phyloP scores from a whole-genome alignment of 2,888 invertebrate genomes.

The Drosophila planitibia region DNA sequence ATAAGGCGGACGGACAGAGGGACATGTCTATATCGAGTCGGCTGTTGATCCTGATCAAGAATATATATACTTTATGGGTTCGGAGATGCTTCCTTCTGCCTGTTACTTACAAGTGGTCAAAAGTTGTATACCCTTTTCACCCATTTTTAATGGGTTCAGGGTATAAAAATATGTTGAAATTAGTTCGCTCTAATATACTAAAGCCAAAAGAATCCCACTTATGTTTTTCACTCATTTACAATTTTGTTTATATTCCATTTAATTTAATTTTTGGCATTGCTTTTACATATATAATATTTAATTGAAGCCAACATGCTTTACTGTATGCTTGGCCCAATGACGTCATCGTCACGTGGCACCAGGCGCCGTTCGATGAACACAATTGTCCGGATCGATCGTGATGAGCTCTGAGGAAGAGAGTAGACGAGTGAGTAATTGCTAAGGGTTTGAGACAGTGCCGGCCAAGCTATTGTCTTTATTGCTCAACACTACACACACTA shows the following conservation, averaged over 20 bases:
- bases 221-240: neutral
- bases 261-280: slow-evolving; percentile 2
- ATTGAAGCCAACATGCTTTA: neutral
- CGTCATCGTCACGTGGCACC: slow-evolving; percentile 33
- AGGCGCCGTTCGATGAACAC: slow-evolving; percentile 53
- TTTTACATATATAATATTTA: neutral
- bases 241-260: neutral
- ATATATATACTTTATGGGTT: neutral
- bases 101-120: too few species aligned
- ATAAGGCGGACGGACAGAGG: too few species aligned
- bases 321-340: neutral
- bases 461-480: neutral
- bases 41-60: neutral
- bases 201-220: neutral
- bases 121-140: neutral
- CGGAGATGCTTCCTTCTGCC: neutral
- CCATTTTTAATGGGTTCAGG: neutral
- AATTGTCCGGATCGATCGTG: slow-evolving; percentile 64
- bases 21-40: neutral
- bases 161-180: neutral
- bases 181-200: neutral
- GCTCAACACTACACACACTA: too few species aligned
- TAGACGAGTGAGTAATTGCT: neutral
- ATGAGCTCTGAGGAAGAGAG: slow-evolving; percentile 51
- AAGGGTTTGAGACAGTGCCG: neutral